Evolutionary conservation across 2,797 vertebrate species (phyloP).

Genomic region (Sciurus carolinensis): DNA sequence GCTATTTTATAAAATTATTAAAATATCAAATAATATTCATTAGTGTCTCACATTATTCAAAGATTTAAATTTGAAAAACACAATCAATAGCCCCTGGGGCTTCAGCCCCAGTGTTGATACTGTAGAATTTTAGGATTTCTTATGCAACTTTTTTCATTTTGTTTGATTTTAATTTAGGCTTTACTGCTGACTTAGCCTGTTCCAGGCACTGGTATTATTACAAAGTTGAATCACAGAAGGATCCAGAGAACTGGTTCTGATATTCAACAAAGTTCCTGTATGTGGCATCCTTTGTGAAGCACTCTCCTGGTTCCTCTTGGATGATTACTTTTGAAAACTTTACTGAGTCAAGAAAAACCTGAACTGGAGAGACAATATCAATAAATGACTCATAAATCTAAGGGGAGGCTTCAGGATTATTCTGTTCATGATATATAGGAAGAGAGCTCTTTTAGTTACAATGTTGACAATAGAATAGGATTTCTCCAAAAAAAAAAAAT

Average conservation of each 20-base stretch:
- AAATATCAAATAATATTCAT: conserved; percentile 30
- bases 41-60: background rate
- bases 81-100: background rate
- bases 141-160: conserved; percentile 9
- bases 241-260: background rate
- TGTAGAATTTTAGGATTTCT: background rate
- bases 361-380: background rate
- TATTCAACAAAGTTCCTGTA: background rate
- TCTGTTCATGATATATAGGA: conserved; percentile 14
- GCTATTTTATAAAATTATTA: background rate
- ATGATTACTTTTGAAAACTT: conserved; percentile 57
- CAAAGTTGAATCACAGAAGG: background rate
- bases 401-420: conserved; percentile 43
- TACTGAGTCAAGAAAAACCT: conserved; percentile 40
- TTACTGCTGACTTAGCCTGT: background rate
- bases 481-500: background rate
- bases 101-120: background rate
- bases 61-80: conserved; percentile 43
- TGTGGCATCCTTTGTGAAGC: background rate
- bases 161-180: background rate
- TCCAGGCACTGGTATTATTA: background rate
- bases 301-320: background rate
- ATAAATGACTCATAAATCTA: conserved; percentile 57
- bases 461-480: background rate
- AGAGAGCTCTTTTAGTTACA: background rate